Base-by-base conservation (phyloP, 2,888 invertebrate species). In the Ophion ventricosus region DNA sequence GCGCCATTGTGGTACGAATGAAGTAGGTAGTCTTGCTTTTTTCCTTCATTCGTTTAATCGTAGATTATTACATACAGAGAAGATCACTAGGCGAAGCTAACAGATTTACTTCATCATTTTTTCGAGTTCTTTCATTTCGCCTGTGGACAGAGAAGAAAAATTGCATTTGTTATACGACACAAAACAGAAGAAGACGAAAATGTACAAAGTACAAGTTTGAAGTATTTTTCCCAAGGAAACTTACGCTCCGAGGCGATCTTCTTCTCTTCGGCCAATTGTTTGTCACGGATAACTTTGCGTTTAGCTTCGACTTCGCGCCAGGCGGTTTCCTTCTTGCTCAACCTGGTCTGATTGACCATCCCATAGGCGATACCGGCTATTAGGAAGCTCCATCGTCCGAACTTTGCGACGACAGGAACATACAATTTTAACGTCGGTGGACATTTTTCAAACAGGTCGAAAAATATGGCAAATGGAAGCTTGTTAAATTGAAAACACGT, bases 311-410 rank as follows among this genome's bases (percentile, higher is more conserved):
- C 94, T 93, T 96, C 97, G 26, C 96, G 95, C 63, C 95, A 90
- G 82, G 94, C 95, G 2, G 93, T 93, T 90, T 97, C 97, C 91
- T 94, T 96, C 92, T 95, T 96, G 49, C 96, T 94, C 1, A 97
- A 94, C 75, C 96, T 94, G 91, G 92, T 95, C 87, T 97, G 96
- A 92, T 97, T 95, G 92, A 96, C 95, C 0, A 96, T 95, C 73
- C 98, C 98, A 88, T 97, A 98, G 0, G 95, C 91, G 86, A 98
- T 94, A 43, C 98, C 98, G 0, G 95, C 94, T 0, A 95, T 92
- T 2, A 98, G 94, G 90, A 97, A 94, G 79, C 96, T 96, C 97
- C 97, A 98, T 91, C 98, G 95, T 82, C 96, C 96, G 90, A 97
- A 97, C 97, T 97, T 93, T 25, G 83, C 20, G 4, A 17, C 14